These are phyloP conservation scores for Chiloscyllium punctatum DNA, from an alignment of 2,797 vertebrate species.

Conservation along the genomic window DNA sequence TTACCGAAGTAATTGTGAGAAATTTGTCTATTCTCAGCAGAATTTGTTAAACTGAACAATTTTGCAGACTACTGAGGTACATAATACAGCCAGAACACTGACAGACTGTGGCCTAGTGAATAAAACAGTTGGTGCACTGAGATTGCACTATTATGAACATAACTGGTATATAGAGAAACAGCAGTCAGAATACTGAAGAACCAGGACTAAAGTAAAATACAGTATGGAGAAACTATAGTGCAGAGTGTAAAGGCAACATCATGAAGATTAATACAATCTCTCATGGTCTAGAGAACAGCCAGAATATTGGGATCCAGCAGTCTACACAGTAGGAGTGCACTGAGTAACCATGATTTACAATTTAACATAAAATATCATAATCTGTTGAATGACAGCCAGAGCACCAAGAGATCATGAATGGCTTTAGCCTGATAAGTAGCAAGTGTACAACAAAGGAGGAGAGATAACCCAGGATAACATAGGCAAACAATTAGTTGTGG, in stretches of 20 bases:
- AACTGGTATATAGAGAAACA: neutral
- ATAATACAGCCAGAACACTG: neutral
- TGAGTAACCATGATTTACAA: neutral
- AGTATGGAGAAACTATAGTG: neutral
- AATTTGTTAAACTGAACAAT: neutral
- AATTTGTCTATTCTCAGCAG: neutral
- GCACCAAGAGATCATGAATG: neutral
- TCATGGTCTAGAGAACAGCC: neutral
- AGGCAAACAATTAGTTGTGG: neutral
- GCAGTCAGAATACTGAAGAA: neutral
- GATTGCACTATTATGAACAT: neutral
- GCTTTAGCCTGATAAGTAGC: neutral
- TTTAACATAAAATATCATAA: neutral
- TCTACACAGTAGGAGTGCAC: neutral
- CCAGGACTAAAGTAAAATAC: neutral
- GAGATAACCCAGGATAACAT: neutral
- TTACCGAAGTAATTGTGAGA: neutral
- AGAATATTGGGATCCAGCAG: neutral
- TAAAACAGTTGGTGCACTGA: neutral
- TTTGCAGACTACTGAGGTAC: neutral
- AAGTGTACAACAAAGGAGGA: neutral
- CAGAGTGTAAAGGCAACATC: neutral
- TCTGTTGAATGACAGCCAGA: neutral
- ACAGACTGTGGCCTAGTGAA: neutral
- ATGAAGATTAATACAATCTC: neutral